A percentile compares a stretch with the other conserved stretches of the same genome.
Evolutionary conservation across 2,113 vertebrate genomes (phyloP).

Genomic region (Malaclemys terrapin): DNA sequence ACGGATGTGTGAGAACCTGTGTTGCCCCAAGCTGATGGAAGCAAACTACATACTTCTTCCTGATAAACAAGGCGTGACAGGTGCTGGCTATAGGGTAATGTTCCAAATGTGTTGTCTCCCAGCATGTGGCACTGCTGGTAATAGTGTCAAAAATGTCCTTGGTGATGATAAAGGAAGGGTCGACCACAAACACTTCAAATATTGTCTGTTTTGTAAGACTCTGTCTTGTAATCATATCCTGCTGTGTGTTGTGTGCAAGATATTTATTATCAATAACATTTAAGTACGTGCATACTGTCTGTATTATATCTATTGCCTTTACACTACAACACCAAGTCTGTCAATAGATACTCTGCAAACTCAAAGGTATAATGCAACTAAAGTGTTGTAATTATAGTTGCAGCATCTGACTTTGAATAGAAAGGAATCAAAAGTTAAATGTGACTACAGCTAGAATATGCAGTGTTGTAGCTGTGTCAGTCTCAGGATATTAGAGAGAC

Average conservation of each 20-base stretch:
- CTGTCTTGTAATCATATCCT: neutral
- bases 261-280: neutral
- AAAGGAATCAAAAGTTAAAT: slow-evolving; percentile 39
- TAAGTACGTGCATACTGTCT: neutral
- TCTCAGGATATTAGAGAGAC: no score
- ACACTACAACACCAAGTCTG: neutral
- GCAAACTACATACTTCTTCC: neutral
- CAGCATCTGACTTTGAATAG: slow-evolving; percentile 15
- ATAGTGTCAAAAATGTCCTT: neutral
- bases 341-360: neutral
- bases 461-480: no score
- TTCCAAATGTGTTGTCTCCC: neutral
- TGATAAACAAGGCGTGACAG: neutral
- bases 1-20: neutral
- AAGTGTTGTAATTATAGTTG: slow-evolving; percentile 37
- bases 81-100: neutral
- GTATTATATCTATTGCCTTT: slow-evolving; percentile 7
- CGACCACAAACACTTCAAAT: neutral
- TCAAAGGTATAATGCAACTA: neutral
- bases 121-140: neutral
- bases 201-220: neutral
- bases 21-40: neutral
- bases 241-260: neutral
- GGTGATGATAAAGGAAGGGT: neutral
- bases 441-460: neutral